phyloP scores from a whole-genome alignment of 2,888 invertebrate species.

The Clistopyga incitator region DNA sequence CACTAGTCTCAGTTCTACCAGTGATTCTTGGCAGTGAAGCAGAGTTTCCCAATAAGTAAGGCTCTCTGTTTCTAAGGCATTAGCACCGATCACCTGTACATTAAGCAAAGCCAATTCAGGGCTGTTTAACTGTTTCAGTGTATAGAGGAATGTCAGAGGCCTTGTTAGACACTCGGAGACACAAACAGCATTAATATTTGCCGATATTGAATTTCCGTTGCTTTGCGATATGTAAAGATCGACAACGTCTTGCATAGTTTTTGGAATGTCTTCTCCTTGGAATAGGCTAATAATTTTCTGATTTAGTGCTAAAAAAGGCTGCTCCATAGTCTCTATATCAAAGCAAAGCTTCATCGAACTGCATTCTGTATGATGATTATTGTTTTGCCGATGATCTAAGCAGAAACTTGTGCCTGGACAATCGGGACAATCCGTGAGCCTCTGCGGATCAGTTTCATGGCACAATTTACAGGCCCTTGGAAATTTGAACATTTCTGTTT shows the following conservation, averaged over 20 bases:
- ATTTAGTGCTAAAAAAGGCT: conserved; percentile 64
- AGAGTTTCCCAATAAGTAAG: conserved; percentile 79
- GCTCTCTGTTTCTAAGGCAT: conserved; percentile 76
- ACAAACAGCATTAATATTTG: not conserved
- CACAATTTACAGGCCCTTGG: conserved; percentile 78
- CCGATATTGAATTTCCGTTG: no score
- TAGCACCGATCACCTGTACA: conserved; percentile 81
- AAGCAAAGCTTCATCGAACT: conserved; percentile 71
- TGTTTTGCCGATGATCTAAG: conserved; percentile 66
- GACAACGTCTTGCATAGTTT: conserved; percentile 73
- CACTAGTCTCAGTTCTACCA: conserved; percentile 72
- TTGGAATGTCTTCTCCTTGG: conserved; percentile 71
- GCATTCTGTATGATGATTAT: conserved; percentile 70
- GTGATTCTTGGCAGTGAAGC: conserved; percentile 78
- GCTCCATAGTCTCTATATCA: conserved; percentile 72
- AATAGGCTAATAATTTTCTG: conserved; percentile 71
- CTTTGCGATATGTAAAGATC: conserved; percentile 57
- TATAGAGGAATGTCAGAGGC: conserved; percentile 77
- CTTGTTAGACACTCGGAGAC: conserved; percentile 77
- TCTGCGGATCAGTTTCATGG: conserved; percentile 69
- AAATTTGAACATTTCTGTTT: conserved; percentile 78
- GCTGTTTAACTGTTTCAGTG: conserved; percentile 71
- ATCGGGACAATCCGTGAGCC: conserved; percentile 73
- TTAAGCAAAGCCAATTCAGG: conserved; percentile 58
- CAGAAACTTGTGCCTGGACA: conserved; percentile 78